These are phyloP conservation scores for Eucidaris tribuloides DNA, from an alignment of 35 echinoderm and acorn worm genomes.

Conservation along the genomic window DNA sequence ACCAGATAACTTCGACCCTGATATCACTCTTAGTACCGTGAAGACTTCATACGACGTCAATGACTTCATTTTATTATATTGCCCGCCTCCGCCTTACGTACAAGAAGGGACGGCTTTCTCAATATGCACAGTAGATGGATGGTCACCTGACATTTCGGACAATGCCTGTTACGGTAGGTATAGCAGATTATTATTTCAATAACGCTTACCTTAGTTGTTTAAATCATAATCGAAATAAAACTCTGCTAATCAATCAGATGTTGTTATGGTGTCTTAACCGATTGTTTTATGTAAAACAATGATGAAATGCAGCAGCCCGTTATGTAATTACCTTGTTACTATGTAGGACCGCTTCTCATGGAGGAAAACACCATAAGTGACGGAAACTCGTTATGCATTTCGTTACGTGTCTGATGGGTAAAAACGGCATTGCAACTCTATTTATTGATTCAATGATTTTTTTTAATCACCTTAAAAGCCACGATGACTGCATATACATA, in stretches of 20 bases:
- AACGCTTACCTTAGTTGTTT: background rate
- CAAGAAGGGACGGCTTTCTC: background rate
- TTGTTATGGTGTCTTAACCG: background rate
- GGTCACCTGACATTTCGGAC: background rate
- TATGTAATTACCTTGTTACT: background rate
- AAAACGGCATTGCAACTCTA: too few relatives aligned
- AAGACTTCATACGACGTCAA: background rate
- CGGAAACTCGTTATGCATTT: too few relatives aligned
- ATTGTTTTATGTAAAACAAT: background rate
- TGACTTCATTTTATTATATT: background rate
- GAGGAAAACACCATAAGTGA: too few relatives aligned
- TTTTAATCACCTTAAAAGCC: too few relatives aligned
- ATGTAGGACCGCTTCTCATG: too few relatives aligned
- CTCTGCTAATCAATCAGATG: background rate
- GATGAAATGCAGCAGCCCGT: background rate
- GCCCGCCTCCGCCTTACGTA: conserved; percentile 5
- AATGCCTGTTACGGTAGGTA: conserved; percentile 17
- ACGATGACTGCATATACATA: too few relatives aligned
- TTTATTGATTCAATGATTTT: too few relatives aligned
- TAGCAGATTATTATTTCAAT: background rate
- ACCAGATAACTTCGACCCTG: background rate
- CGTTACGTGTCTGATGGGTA: too few relatives aligned
- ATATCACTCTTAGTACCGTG: background rate
- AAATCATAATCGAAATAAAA: background rate
- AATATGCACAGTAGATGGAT: background rate